Conservation (phyloP, 2,113 vertebrate species). For the Megaceryle torquata region DNA sequence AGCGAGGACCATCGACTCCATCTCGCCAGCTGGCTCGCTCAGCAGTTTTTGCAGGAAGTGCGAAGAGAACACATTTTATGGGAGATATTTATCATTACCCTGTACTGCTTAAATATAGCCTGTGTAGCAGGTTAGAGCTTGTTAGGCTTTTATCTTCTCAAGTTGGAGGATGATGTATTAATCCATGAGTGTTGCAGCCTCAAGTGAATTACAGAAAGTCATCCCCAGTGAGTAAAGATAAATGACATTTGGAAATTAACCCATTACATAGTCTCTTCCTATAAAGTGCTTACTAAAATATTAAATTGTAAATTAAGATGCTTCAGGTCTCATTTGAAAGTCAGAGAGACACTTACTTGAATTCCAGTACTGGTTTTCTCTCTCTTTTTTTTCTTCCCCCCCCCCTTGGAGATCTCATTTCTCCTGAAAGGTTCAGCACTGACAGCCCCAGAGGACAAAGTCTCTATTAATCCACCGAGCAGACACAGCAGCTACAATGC, state of each 20-base stretch:
- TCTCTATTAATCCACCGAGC: neutral
- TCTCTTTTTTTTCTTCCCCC: neutral
- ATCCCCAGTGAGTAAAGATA: conserved; percentile 57
- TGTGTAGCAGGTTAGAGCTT: conserved; percentile 62
- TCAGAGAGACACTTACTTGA: conserved; percentile 19
- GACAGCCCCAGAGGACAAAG: neutral
- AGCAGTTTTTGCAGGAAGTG: conserved; percentile 60
- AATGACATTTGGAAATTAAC: conserved; percentile 67
- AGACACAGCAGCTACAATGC: neutral
- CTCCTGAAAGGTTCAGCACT: neutral
- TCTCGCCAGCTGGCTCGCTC: conserved; percentile 58
- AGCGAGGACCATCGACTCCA: neutral
- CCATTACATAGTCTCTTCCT: conserved; percentile 39
- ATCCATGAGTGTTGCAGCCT: conserved; percentile 49
- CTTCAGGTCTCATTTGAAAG: conserved; percentile 39
- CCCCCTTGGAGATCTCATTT: neutral
- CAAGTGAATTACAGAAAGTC: conserved; percentile 61
- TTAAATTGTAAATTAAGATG: conserved; percentile 47
- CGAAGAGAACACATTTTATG: conserved; percentile 57
- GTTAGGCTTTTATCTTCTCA: conserved; percentile 66
- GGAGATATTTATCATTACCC: conserved; percentile 65
- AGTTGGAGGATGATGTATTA: conserved; percentile 65
- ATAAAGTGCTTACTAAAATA: conserved; percentile 43
- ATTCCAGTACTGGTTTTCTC: neutral
- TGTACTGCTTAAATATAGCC: conserved; percentile 60